Evolutionary conservation across 1,140 invertebrate genomes (phyloP).

Genomic region (Thaumetopoea pityocampa): DNA sequence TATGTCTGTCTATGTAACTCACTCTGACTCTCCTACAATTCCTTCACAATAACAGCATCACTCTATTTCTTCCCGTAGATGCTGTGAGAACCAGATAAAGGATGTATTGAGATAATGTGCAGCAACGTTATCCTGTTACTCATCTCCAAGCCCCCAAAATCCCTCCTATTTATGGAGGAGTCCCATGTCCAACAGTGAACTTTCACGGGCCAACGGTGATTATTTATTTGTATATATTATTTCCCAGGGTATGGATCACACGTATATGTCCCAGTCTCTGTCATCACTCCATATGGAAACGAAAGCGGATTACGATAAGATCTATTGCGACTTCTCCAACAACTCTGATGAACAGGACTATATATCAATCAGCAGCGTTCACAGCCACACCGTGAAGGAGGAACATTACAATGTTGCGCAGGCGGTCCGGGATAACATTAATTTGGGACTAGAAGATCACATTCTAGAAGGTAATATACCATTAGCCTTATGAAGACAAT

Average conservation of each 20-base stretch:
- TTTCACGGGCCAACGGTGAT: not conserved
- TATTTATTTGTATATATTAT: not conserved
- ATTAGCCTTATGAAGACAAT: too few species aligned
- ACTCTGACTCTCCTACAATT: too few species aligned
- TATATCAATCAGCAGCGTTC: conserved; percentile 25
- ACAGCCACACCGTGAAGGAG: conserved; percentile 43
- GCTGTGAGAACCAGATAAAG: too few species aligned
- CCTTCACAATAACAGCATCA: too few species aligned
- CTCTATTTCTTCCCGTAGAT: too few species aligned
- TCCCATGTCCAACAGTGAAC: too few species aligned
- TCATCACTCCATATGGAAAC: conserved; percentile 37
- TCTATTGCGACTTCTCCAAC: conserved; percentile 42
- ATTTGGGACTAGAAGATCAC: conserved; percentile 42
- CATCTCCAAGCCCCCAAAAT: too few species aligned
- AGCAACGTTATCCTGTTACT: too few species aligned
- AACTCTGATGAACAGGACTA: conserved; percentile 27
- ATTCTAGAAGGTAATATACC: conserved; percentile 53
- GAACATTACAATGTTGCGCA: conserved; percentile 47
- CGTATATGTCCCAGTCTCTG: conserved; percentile 57
- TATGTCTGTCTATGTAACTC: too few species aligned
- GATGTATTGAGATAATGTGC: too few species aligned
- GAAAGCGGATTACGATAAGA: conserved; percentile 52
- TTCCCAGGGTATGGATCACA: conserved; percentile 55
- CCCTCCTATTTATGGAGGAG: too few species aligned
- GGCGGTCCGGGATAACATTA: conserved; percentile 40